These are phyloP conservation scores for Enteromius anoplus DNA, from an alignment of 2,797 vertebrate genomes.

Conservation along the genomic window DNA sequence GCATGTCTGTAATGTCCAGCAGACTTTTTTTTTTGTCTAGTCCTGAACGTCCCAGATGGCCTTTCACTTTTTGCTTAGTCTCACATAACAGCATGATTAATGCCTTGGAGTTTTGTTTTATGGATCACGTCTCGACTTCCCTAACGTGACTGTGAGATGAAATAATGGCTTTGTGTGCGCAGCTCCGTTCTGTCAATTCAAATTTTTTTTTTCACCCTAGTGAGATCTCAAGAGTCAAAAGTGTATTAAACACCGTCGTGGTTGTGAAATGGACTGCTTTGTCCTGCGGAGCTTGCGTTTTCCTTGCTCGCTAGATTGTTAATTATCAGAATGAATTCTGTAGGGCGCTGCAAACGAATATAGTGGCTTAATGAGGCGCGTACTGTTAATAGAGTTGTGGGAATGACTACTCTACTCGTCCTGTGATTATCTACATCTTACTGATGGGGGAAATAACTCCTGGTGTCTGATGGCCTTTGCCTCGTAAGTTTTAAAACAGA, in stretches of 20 bases:
- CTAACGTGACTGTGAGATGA: neutral
- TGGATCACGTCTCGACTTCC: conserved; percentile 24
- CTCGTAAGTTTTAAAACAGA: conserved; percentile 4
- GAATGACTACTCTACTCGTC: conserved; percentile 36
- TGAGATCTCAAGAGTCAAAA: conserved; percentile 20
- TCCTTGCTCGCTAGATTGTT: conserved; percentile 41
- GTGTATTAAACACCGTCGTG: conserved; percentile 28
- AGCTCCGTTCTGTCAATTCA: neutral
- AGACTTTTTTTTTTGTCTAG: conserved; percentile 7
- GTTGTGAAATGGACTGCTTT: conserved; percentile 4
- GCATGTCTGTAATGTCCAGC: conserved; percentile 27
- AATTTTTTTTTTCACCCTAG: neutral
- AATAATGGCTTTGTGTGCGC: neutral
- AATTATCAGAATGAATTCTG: conserved; percentile 50
- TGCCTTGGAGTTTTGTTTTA: conserved; percentile 20
- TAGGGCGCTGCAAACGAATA: conserved; percentile 40
- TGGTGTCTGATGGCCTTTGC: conserved; percentile 27
- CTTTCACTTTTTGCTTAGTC: conserved; percentile 28
- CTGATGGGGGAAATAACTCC: conserved; percentile 34
- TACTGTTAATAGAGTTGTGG: conserved; percentile 51
- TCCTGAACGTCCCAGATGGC: neutral
- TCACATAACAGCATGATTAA: conserved; percentile 16
- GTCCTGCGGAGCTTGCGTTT: conserved; percentile 10
- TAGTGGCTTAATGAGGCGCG: conserved; percentile 50
- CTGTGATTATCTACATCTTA: conserved; percentile 37